These are phyloP conservation scores for Rhynchophorus ferrugineus DNA, from an alignment of 1,140 invertebrate genomes.

Conservation along the genomic window DNA sequence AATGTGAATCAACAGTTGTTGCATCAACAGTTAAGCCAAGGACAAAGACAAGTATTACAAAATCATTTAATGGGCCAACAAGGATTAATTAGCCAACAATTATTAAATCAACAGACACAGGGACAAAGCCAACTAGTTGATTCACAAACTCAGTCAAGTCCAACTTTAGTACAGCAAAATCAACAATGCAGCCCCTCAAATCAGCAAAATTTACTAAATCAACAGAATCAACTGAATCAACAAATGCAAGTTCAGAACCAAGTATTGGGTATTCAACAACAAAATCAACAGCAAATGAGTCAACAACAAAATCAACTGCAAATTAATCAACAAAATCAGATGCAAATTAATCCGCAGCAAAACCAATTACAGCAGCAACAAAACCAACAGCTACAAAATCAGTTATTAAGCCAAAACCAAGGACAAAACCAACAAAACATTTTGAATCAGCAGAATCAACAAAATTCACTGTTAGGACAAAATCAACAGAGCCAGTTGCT, in stretches of 20 bases:
- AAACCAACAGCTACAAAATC: constrained; percentile 45
- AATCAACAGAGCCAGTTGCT: constrained; percentile 31
- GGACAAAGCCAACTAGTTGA: constrained; percentile 38
- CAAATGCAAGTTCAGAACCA: constrained; percentile 2
- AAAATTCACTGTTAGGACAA: constrained; percentile 11
- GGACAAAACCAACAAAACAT: constrained; percentile 25
- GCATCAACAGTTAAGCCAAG: constrained; percentile 27
- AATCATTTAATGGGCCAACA: constrained; percentile 26
- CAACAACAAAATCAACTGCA: constrained; percentile 19
- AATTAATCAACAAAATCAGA: constrained; percentile 33
- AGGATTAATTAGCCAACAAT: constrained; percentile 6
- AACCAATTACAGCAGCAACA: constrained; percentile 40
- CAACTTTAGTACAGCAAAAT: constrained; percentile 32
- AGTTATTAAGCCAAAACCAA: constrained; percentile 23
- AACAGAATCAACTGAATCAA: constrained; percentile 13
- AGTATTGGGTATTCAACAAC: not conserved
- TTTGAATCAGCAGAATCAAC: no score
- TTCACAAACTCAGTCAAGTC: constrained; percentile 39
- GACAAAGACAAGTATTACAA: constrained; percentile 27
- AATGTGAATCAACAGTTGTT: constrained; percentile 28
- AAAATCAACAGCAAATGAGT: constrained; percentile 8
- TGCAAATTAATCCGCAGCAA: constrained; percentile 35
- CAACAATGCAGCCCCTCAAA: constrained; percentile 30
- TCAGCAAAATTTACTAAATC: constrained; percentile 13
- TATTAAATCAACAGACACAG: constrained; percentile 27